Conservation (phyloP, 2,113 vertebrate species). For the Leptobrachium leishanense region DNA sequence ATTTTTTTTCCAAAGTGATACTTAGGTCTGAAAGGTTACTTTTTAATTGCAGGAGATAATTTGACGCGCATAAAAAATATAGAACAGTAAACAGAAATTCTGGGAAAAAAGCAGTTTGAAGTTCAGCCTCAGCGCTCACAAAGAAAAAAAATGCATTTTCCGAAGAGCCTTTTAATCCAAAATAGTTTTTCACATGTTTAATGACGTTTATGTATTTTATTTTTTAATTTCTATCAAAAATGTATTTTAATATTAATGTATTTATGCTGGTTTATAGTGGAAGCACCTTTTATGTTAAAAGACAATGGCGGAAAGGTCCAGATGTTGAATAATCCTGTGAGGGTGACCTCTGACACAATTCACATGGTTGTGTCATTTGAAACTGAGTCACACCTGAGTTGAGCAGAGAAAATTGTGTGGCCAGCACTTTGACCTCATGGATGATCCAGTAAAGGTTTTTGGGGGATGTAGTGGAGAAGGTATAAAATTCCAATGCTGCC, state of each 20-base stretch:
- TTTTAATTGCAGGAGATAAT: neutral
- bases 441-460: constrained; percentile 56
- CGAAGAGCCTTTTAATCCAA: neutral
- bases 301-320: constrained; percentile 45
- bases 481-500: constrained; percentile 67
- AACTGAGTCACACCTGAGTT: constrained; percentile 73
- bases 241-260: neutral
- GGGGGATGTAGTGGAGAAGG: constrained; percentile 58
- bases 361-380: constrained; percentile 74
- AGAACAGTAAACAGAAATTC: constrained; percentile 18
- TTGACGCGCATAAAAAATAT: neutral
- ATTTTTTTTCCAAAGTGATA: constrained; percentile 8
- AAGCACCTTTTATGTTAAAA: neutral
- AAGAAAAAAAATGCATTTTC: neutral
- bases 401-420: constrained; percentile 71
- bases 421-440: constrained; percentile 64
- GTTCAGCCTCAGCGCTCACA: neutral
- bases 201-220: neutral
- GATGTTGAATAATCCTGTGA: constrained; percentile 66
- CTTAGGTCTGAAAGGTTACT: constrained; percentile 10
- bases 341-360: constrained; percentile 72
- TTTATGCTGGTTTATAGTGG: neutral
- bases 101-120: constrained; percentile 18
- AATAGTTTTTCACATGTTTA: neutral
- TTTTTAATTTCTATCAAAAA: too few relatives aligned